A percentile compares a stretch with the other conserved stretches of the same genome.
These are phyloP conservation scores for Syncerus caffer DNA, from an alignment of 2,797 vertebrate genomes.

Conservation along the genomic window DNA sequence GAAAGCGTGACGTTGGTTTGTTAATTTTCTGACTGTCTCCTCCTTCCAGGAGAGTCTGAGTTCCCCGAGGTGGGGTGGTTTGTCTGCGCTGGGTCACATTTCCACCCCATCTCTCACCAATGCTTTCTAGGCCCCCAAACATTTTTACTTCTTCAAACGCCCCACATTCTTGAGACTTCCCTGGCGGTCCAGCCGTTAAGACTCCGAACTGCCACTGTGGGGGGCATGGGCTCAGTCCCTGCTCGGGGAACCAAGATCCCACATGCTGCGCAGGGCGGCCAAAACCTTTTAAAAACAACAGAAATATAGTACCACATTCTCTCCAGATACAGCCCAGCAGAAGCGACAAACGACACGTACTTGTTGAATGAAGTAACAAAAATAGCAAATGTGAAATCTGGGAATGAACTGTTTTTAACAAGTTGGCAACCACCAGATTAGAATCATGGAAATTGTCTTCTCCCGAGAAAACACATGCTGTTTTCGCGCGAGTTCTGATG, in stretches of 20 bases:
- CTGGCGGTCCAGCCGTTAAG: background rate
- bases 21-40: background rate
- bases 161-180: background rate
- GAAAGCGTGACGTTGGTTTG: background rate
- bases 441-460: background rate
- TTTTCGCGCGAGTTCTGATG: background rate
- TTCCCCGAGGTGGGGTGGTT: fast-evolving
- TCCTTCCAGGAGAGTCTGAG: background rate
- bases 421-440: background rate
- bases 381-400: background rate
- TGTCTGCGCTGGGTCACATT: fast-evolving
- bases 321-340: too few species aligned
- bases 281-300: background rate
- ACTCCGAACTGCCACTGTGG: background rate
- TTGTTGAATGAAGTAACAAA: background rate
- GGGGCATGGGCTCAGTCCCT: background rate
- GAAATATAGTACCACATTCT: background rate
- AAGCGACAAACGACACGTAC: background rate
- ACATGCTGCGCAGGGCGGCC: fast-evolving
- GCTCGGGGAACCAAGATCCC: background rate
- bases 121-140: background rate
- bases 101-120: background rate
- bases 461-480: background rate
- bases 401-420: background rate
- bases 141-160: background rate